These are phyloP conservation scores for Lagopus muta DNA, from an alignment of 2,113 vertebrate species.

Conservation along the genomic window DNA sequence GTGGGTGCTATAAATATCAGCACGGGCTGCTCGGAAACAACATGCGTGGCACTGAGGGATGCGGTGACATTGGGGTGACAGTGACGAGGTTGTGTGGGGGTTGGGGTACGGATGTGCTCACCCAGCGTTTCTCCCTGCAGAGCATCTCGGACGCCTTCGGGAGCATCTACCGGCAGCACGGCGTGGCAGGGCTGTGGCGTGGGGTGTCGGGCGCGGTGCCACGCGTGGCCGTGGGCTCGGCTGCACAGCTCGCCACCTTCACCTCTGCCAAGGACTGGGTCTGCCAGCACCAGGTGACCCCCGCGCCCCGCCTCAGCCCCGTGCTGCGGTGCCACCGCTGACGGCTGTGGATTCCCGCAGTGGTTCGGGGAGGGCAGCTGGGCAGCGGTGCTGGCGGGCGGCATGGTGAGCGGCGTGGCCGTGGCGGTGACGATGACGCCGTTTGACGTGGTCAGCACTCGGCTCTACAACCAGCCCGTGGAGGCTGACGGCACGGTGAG, in stretches of 20 bases:
- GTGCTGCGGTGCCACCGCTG: background rate
- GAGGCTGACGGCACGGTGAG: conserved; percentile 83
- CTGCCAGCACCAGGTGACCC: conserved; percentile 73
- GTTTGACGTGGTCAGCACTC: conserved; percentile 92
- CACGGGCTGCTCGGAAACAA: background rate
- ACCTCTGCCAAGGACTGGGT: conserved; percentile 90
- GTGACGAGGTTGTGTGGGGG: too few relatives aligned
- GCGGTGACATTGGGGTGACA: background rate
- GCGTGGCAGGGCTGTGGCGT: conserved; percentile 89
- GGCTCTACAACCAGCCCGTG: conserved; percentile 97
- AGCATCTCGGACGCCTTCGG: conserved; percentile 82
- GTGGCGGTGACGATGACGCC: conserved; percentile 91
- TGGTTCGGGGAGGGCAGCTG: conserved; percentile 87
- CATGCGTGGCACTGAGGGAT: background rate
- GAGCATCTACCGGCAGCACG: conserved; percentile 89
- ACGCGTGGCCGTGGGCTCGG: conserved; percentile 92
- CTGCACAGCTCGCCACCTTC: conserved; percentile 91
- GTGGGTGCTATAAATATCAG: background rate
- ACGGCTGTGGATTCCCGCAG: conserved; percentile 51
- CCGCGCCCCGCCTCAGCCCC: too few relatives aligned
- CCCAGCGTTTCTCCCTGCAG: conserved; percentile 66
- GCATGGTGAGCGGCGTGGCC: conserved; percentile 89
- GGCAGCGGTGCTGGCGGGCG: conserved; percentile 84
- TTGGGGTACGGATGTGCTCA: background rate
- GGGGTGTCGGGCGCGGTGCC: conserved; percentile 91